Evolutionary conservation across 2,113 vertebrate species (phyloP), one percentile per base, ranked within the genome.

Genomic region (Coturnix japonica): DNA sequence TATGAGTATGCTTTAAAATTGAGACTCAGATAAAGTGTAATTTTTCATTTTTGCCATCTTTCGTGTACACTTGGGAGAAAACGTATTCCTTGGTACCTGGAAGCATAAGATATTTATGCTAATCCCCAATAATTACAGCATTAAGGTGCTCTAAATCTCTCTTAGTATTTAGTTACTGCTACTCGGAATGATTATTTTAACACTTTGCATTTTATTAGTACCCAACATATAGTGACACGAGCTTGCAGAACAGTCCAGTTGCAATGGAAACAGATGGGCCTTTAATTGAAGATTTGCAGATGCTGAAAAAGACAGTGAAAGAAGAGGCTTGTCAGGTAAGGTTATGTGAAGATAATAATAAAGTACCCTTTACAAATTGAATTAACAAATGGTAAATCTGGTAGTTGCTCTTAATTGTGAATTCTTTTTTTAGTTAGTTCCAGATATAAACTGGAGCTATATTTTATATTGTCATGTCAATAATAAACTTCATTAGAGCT

Each of bases 231-330:
- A 96, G 98, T 61, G 98, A 98, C 94, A 97, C 98, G 5, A 95
- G 96, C 94, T 95, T 96, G 96, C 81, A 98, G 96, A 98, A 97
- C 95, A 93, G 98, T 96, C 98, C 98, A 54, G 98, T 98, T 97
- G 99, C 99, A 92, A 98, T 99, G 98, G 99, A 99, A 97, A 99
- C 98, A 85, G 99, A 99, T 23, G 98, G 98, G 46, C 98, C 98
- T 64, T 96, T 98, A 96, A 97, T 98, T 81, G 99, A 99, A 78
- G 99, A 99, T 92, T 98, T 98, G 94, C 97, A 98, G 97, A 97
- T 97, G 95, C 98, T 99, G 89, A 99, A 98, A 97, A 99, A 98
- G 97, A 97, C 98, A 8, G 98, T 99, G 87, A 98, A 97, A 95
- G 98, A 99, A 88, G 98, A 98, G 97, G 98, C 98, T 95, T 98